Evolutionary conservation across 2,888 invertebrate species (phyloP).

Genomic region (Agelastica alni): DNA sequence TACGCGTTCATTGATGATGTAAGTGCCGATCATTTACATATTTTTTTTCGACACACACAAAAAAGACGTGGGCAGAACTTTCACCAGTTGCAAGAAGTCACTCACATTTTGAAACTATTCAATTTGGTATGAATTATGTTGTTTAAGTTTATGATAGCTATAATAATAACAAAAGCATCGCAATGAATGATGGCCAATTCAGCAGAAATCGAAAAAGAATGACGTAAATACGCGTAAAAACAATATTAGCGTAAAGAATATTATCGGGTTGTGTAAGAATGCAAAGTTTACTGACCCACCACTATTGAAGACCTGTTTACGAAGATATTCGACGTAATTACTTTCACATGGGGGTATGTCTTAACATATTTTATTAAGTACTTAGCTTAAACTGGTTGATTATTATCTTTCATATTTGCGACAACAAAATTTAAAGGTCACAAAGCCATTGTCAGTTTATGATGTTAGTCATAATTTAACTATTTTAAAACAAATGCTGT

Average conservation of each 20-base stretch:
- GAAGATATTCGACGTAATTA: too few relatives aligned
- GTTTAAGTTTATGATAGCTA: neutral
- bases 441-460: too few relatives aligned
- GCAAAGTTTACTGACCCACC: slow-evolving; percentile 3
- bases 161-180: neutral
- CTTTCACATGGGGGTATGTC: too few relatives aligned
- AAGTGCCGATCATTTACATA: neutral
- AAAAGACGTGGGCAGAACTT: neutral
- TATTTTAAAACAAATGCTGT: too few relatives aligned
- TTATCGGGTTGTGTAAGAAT: neutral
- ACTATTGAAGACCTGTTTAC: too few relatives aligned
- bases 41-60: too few relatives aligned
- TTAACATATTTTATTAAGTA: too few relatives aligned
- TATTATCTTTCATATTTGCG: too few relatives aligned
- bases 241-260: neutral
- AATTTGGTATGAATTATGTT: neutral
- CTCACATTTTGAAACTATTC: neutral
- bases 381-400: too few relatives aligned
- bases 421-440: too few relatives aligned
- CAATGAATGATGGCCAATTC: slow-evolving; percentile 1
- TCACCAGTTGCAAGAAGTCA: neutral
- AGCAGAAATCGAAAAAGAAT: neutral
- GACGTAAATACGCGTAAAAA: neutral
- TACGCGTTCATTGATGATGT: too few relatives aligned
- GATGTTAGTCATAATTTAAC: too few relatives aligned